Evolutionary conservation across 2,113 vertebrate genomes (phyloP), one percentile per base, ranked within the genome.

Genomic region (Ochotona princeps): DNA sequence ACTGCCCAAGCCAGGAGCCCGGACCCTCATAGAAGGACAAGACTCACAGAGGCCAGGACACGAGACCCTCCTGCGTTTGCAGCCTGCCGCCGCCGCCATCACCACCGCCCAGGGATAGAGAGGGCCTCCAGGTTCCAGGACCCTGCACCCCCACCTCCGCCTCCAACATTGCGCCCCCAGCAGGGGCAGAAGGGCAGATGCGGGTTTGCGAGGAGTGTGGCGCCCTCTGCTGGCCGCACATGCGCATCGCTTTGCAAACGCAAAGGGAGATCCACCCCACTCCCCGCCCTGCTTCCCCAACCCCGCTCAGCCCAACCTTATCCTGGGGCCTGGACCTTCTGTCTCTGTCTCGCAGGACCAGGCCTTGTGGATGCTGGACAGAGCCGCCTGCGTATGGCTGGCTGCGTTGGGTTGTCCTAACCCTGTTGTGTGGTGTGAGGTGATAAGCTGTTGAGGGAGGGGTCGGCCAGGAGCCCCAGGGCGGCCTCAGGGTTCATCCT

Each of bases 191-290:
- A 76, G 83, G 18, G 60, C 92, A 82, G 57, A 49, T 6, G 23
- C 63, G 0, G 88, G 67, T 89, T 96, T 89, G 88, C 65, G 96
- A 95, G 92, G 96, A 83, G 70, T 96, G 66, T 90, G 97, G 93
- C 66, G 79, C 28, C 96, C 97, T 96, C 97, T 97, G 91, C 97
- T 96, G 96, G 92, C 65, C 5, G 25, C 10, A 3, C 1, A 0
- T 1, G 70, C 78, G 15, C 85, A 92, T 75, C 51, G 83, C 80
- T 44, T 44, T 44, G 38, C 38, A 44, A 44, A 44, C 38, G 38
- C 38, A 44, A 44, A 44, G 4, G 0, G 35, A 51, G n/a, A 60
- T 17, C 8, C 38, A n/a, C 35, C 12, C 25, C 32, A 8, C 38
- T 44, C 38, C 38, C 38, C 38, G 38, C 38, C 38, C 38, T 44